Conservation (phyloP, 2,888 invertebrate species). For the Lydus trimaculatus region DNA sequence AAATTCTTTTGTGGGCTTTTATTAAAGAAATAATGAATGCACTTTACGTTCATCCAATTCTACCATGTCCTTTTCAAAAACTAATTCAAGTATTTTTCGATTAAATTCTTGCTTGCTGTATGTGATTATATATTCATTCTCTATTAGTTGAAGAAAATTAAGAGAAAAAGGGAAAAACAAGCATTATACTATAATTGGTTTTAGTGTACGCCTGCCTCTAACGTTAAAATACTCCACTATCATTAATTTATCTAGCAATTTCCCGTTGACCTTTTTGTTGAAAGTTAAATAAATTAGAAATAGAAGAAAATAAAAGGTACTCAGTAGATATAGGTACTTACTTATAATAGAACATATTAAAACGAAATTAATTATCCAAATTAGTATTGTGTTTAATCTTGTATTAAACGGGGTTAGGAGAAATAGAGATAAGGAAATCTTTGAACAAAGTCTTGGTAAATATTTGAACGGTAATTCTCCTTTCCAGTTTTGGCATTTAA, state of each 20-base stretch:
- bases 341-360: slow-evolving; percentile 6
- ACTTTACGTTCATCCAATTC: slow-evolving; percentile 36
- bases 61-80: slow-evolving; percentile 20
- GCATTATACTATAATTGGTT: background rate
- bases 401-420: slow-evolving; percentile 28
- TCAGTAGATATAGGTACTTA: background rate
- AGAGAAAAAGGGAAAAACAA: too few species aligned
- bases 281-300: background rate
- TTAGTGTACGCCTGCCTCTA: background rate
- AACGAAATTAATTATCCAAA: slow-evolving; percentile 30
- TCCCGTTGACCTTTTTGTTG: background rate
- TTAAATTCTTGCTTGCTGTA: background rate
- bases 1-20: slow-evolving; percentile 34
- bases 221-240: background rate
- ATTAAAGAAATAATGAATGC: slow-evolving; percentile 39
- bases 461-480: slow-evolving; percentile 37
- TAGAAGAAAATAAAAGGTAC: background rate
- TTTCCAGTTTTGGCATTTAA: slow-evolving; percentile 30
- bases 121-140: background rate
- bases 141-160: background rate
- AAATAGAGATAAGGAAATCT: slow-evolving; percentile 30
- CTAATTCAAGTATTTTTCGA: slow-evolving; percentile 23
- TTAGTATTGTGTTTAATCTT: slow-evolving; percentile 32
- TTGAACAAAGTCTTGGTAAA: slow-evolving; percentile 34
- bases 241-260: background rate